phyloP scores from a whole-genome alignment of 1,140 invertebrate genomes.

The Copidosoma floridanum region DNA sequence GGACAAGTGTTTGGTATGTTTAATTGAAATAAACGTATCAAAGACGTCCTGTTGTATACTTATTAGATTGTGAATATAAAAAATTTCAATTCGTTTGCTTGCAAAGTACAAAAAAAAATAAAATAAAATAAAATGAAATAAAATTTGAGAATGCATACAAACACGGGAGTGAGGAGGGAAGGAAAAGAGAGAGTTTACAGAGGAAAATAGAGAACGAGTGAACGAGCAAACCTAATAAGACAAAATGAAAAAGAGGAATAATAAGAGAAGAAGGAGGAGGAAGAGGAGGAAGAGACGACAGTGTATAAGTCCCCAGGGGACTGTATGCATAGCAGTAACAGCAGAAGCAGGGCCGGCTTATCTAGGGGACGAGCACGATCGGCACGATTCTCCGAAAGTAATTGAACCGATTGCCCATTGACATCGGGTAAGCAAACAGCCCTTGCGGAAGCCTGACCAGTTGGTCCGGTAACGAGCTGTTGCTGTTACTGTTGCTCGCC shows the following conservation, averaged over 20 bases:
- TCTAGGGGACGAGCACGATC: slow-evolving; percentile 7
- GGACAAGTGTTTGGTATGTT: too few species aligned
- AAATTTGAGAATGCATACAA: too few species aligned
- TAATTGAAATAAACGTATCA: too few species aligned
- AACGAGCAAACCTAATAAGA: background rate
- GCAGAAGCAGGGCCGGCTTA: background rate
- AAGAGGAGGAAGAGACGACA: background rate
- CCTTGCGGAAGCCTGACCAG: background rate
- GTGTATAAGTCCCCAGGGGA: background rate
- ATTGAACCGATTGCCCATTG: slow-evolving; percentile 22
- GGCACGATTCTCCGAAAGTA: slow-evolving; percentile 24
- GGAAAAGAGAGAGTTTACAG: background rate
- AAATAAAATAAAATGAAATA: too few species aligned
- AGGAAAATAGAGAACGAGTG: background rate
- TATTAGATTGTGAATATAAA: too few species aligned
- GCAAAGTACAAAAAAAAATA: too few species aligned
- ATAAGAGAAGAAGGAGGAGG: background rate
- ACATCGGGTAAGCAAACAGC: slow-evolving; percentile 7
- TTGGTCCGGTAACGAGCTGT: background rate
- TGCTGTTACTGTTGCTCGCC: background rate
- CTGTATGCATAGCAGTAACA: too few species aligned
- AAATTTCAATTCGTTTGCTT: too few species aligned
- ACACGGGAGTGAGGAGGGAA: too few species aligned
- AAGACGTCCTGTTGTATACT: too few species aligned
- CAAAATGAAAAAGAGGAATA: background rate